A percentile compares a stretch with the other conserved stretches of the same genome.
phyloP scores from a whole-genome alignment of 2,113 vertebrate species.

The Procavia capensis region DNA sequence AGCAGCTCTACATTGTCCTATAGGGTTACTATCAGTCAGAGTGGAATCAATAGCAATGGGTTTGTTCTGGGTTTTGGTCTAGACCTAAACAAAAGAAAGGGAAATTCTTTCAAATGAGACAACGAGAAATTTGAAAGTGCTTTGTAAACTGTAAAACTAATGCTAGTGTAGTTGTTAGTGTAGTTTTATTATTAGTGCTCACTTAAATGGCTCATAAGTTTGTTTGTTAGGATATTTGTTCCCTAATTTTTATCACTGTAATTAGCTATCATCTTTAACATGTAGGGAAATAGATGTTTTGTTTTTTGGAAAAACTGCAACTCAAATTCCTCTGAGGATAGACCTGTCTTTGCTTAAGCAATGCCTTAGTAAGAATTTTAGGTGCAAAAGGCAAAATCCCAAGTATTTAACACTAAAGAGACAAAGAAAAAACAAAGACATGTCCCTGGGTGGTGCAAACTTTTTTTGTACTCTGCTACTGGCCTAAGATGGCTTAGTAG shows the following conservation, averaged over 20 bases:
- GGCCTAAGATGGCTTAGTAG: no score
- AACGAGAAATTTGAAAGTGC: not conserved
- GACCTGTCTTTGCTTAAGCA: not conserved
- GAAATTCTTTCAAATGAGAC: conserved; percentile 35
- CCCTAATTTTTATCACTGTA: not conserved
- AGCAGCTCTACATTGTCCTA: no score
- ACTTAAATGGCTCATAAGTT: conserved; percentile 19
- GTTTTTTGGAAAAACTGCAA: not conserved
- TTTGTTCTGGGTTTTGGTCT: not conserved
- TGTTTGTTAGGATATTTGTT: not conserved
- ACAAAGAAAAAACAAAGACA: not conserved
- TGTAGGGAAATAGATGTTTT: not conserved
- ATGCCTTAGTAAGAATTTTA: not conserved
- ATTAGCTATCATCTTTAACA: not conserved
- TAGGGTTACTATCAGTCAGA: no score
- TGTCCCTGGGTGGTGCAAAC: not conserved
- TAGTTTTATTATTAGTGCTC: not conserved
- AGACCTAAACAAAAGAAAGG: conserved; percentile 13
- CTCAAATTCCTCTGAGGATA: conserved; percentile 34
- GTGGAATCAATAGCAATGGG: no score
- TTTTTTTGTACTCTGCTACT: not conserved
- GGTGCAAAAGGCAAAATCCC: not conserved
- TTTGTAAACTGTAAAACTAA: conserved; percentile 38
- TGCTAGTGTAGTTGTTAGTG: not conserved
- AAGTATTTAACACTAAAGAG: not conserved